Evolutionary conservation across 2,888 invertebrate genomes (phyloP).

Genomic region (Arge pagana): DNA sequence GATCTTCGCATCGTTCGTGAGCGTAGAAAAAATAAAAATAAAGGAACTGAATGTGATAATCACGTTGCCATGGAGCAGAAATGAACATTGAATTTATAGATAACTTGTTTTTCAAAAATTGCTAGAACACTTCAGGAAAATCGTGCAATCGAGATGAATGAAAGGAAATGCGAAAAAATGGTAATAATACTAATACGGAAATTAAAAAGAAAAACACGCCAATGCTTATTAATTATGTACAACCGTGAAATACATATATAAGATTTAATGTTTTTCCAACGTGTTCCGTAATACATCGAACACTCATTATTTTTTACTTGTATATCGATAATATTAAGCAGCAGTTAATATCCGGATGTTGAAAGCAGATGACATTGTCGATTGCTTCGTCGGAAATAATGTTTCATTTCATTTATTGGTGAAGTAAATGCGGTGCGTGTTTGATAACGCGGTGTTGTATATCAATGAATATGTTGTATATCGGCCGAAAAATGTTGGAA

Average conservation of each 20-base stretch:
- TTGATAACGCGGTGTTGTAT: conserved; percentile 36
- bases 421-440: conserved; percentile 46
- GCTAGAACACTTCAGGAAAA: no score
- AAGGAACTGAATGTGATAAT: no score
- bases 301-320: neutral
- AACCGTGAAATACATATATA: conserved; percentile 7
- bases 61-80: no score
- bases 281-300: conserved; percentile 3
- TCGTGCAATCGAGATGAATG: no score
- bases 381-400: conserved; percentile 37
- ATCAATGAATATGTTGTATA: no score
- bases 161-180: neutral
- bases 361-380: no score
- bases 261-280: conserved; percentile 3
- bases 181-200: neutral
- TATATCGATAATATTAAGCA: no score
- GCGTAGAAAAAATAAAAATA: no score
- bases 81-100: no score
- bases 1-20: neutral
- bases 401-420: conserved; percentile 43
- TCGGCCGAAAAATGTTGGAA: conserved; percentile 44
- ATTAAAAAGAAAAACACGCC: conserved; percentile 1
- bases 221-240: conserved; percentile 17
- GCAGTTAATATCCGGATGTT: no score
- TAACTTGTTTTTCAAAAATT: no score